phyloP scores from a whole-genome alignment of 2,888 invertebrate genomes.

The Thereva nobilitata region DNA sequence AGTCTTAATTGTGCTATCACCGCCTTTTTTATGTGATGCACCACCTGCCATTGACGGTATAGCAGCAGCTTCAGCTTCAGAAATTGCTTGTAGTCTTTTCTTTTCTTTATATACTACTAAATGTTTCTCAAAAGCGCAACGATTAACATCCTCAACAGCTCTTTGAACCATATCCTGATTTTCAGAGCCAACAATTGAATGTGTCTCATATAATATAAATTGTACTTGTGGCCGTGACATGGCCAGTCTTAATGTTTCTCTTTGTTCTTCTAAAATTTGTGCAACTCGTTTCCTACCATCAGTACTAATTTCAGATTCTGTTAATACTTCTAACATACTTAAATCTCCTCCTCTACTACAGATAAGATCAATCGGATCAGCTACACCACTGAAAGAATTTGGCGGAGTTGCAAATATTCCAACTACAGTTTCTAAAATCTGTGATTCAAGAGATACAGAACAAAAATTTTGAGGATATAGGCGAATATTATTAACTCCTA shows the following conservation, averaged over 20 bases:
- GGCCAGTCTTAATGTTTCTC: constrained; percentile 71
- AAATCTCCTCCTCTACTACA: constrained; percentile 79
- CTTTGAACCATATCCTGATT: constrained; percentile 73
- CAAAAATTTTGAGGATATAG: constrained; percentile 61
- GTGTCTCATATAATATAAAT: constrained; percentile 79
- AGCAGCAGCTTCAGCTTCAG: constrained; percentile 51
- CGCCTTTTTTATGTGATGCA: constrained; percentile 47
- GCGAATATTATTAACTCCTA: constrained; percentile 68
- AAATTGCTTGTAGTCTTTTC: constrained; percentile 52
- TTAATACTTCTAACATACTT: constrained; percentile 73
- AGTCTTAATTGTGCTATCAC: constrained; percentile 34
- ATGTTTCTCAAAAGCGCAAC: constrained; percentile 71
- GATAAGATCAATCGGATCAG: constrained; percentile 80
- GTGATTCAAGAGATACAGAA: constrained; percentile 60
- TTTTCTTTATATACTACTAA: constrained; percentile 56
- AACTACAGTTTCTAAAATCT: constrained; percentile 65
- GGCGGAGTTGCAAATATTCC: constrained; percentile 76
- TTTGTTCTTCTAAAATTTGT: constrained; percentile 74
- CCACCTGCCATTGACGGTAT: constrained; percentile 51
- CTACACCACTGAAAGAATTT: constrained; percentile 78
- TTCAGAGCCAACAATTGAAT: constrained; percentile 75
- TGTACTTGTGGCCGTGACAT: constrained; percentile 84
- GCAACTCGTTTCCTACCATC: constrained; percentile 66
- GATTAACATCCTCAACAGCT: constrained; percentile 71
- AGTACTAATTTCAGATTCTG: constrained; percentile 69